Conservation (phyloP, 2,888 invertebrate genomes). For the Dicycla oo region DNA sequence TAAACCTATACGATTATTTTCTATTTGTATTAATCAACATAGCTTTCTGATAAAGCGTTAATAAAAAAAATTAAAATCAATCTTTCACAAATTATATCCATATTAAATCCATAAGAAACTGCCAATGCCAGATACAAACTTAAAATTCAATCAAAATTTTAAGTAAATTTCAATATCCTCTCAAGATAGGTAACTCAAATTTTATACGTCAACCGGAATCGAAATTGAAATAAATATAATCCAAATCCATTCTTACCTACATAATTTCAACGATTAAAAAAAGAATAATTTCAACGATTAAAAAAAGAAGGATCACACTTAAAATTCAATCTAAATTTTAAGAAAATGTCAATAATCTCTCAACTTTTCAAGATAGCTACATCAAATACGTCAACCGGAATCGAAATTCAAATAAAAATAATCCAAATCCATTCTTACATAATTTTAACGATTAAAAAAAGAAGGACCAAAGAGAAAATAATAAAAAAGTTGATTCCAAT, state of each 20-base stretch:
- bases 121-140: not conserved
- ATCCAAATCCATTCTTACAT: constrained; percentile 26
- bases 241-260: constrained; percentile 26
- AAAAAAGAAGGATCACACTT: constrained; percentile 27
- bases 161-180: constrained; percentile 21
- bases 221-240: constrained; percentile 19
- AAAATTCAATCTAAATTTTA: not conserved
- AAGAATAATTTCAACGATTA: constrained; percentile 27
- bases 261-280: too few species aligned
- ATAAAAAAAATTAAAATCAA: too few species aligned
- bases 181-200: not conserved
- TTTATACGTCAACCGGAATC: constrained; percentile 5
- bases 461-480: constrained; percentile 36
- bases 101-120: not conserved
- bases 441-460: constrained; percentile 33
- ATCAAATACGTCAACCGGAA: constrained; percentile 8
- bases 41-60: not conserved
- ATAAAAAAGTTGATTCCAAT: constrained; percentile 61
- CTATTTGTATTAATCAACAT: not conserved
- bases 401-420: constrained; percentile 16
- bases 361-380: too few species aligned
- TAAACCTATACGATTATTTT: not conserved
- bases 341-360: constrained; percentile 27
- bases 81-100: not conserved
- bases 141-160: not conserved